Conservation (phyloP, 1,140 invertebrate genomes). For the Colletes latitarsis region DNA sequence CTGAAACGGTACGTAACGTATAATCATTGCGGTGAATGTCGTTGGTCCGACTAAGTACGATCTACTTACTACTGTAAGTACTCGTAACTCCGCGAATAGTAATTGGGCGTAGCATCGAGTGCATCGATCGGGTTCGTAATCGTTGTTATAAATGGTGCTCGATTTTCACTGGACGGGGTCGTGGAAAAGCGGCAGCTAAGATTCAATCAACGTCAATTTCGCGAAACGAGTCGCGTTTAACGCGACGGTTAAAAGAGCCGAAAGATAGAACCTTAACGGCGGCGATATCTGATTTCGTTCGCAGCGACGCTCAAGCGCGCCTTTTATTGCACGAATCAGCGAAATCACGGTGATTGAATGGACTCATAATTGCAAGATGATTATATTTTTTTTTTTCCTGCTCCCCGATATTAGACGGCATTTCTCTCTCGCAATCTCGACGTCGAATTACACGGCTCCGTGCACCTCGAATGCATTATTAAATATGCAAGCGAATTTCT, state of each 20-base stretch:
- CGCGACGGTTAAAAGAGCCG: background rate
- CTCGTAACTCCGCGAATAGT: background rate
- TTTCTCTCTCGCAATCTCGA: background rate
- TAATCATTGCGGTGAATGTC: too few species aligned
- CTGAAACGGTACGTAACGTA: too few species aligned
- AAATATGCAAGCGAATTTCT: background rate
- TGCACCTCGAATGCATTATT: background rate
- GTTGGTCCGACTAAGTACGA: constrained; percentile 18
- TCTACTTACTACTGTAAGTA: background rate
- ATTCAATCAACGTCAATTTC: constrained; percentile 1
- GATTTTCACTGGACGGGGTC: background rate
- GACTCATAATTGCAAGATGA: background rate
- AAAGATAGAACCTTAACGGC: background rate
- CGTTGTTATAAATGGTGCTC: background rate
- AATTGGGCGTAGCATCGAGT: background rate
- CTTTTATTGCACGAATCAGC: background rate
- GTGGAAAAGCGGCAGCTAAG: background rate
- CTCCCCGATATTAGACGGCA: background rate
- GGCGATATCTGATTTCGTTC: background rate
- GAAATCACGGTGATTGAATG: background rate
- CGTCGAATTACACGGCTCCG: background rate
- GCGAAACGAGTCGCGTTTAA: background rate
- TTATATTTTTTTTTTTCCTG: background rate
- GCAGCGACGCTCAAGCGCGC: too few species aligned
- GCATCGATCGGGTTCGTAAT: background rate